Base-by-base conservation (phyloP, 2,113 vertebrate genomes). In the Cynoglossus semilaevis region DNA sequence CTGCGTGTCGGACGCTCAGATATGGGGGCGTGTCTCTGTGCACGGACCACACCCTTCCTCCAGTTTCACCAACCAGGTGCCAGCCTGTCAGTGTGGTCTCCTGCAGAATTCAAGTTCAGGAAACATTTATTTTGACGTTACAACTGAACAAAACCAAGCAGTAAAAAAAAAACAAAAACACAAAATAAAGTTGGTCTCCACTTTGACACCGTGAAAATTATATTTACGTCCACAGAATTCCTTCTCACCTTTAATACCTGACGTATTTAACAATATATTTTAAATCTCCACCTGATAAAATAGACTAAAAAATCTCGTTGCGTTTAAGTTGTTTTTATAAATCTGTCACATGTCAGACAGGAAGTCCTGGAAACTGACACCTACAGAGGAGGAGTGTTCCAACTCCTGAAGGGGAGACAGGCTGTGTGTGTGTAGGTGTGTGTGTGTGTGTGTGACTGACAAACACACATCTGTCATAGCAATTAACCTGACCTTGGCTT, bases 401-500 rank as follows among this genome's bases (percentile, higher is more conserved):
- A 63, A 70, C 37, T 67, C 69, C 44, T 61, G 15, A 58, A 58
- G 45, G 58, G 51, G 48, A 53, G 48, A 29, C 22, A 37, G 36
- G 38, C 36, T 40, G 47, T 36, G 19, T 59, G 49, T 58, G 53
- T 40, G 40, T 48, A 18, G 16, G 49, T 49, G 40, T 16, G 48
- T 50, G 59, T 34, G 57, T 15, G 49, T 15, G 9, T 38, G 36
- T 76, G 58, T 58, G 43, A 71, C 60, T 73, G 43, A 38, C 56
- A 73, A 50, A 78, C 77, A 80, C 84, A 83, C 67, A 83, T 72
- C 73, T 81, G 74, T 77, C 78, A 51, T 58, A 79, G 80, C 83
- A 85, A 88, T 85, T 86, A 87, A 87, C 81, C 83, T 85, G 84
- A 87, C 83, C 83, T 87, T 88, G 85, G 77, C 58, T 82, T 85